Evolutionary conservation across 2,797 vertebrate species (phyloP).

Genomic region (Poeciliopsis gracilis): DNA sequence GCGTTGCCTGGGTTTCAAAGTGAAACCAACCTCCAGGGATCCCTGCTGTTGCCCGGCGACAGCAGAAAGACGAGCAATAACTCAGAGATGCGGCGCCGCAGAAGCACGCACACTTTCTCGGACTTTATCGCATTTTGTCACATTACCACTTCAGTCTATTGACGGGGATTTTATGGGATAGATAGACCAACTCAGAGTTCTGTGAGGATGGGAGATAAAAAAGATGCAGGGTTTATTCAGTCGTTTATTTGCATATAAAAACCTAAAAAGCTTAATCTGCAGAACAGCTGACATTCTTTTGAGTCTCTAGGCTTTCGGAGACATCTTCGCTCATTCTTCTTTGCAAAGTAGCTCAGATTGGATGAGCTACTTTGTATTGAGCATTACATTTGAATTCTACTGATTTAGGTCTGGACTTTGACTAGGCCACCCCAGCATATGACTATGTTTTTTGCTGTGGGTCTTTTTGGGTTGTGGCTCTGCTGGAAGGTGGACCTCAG

Average conservation of each 20-base stretch:
- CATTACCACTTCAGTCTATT: not conserved
- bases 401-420: not conserved
- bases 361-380: not conserved
- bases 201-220: not conserved
- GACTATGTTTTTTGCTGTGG: not conserved
- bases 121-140: not conserved
- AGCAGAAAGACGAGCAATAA: conserved; percentile 5
- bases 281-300: not conserved
- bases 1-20: conserved; percentile 19
- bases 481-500: not conserved
- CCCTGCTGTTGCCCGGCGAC: conserved; percentile 31
- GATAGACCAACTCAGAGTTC: not conserved
- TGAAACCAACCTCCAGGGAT: conserved; percentile 27
- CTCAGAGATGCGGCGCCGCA: not conserved
- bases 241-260: not conserved
- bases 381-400: not conserved
- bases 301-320: not conserved
- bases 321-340: not conserved
- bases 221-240: not conserved
- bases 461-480: not conserved
- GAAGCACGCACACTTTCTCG: not conserved
- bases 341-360: not conserved
- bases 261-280: not conserved
- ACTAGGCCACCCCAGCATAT: not conserved
- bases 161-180: not conserved